Base-by-base conservation (phyloP, 2,113 vertebrate species). In the Poeciliopsis retropinna region DNA sequence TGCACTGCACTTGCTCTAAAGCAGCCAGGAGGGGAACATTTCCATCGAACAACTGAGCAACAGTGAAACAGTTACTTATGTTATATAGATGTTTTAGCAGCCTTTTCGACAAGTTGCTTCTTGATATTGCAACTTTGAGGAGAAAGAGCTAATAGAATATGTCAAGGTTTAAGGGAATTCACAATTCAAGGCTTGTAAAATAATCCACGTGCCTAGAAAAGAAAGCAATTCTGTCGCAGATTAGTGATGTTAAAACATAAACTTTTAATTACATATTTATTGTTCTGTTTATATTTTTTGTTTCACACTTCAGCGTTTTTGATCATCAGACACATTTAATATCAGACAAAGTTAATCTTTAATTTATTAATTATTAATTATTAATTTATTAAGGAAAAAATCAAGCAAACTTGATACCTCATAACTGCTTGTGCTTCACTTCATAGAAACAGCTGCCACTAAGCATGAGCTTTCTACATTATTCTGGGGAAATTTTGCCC, bases 21-120 rank as follows among this genome's bases (percentile, higher is more conserved):
- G 67, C 68, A 73, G 75, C 78, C 65, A 73, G 29, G 41, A 57
- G 51, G 75, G 60, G 60, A 6, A 66, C 27, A 60, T 81, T 83
- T 80, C 64, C 83, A 15, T 75, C 22, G 72, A 80, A 64, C 74
- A 72, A 71, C 81, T 70, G 72, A 85, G 79, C 68, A 82, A 84
- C 76, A 76, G 84, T 69, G 25, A 7, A 39, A 73, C 8, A 0
- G 7, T 25, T 57, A 10, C 10, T 57, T 8, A 57, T n/a, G 10
- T 25, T 57, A 9, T 9, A n/a, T n/a, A n/a, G 47, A 63, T 77
- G 82, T 82, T 85, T 83, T 17, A 10, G 70, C 51, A 81, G 61
- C 51, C 75, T 83, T 90, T 81, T n/a, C 41, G 31, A 15, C 25
- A 54, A 8, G 29, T n/a, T 57, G 51, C 30, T 22, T 34, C 19